Conservation (phyloP, 2,888 invertebrate species). For the Morinoia aosen region DNA sequence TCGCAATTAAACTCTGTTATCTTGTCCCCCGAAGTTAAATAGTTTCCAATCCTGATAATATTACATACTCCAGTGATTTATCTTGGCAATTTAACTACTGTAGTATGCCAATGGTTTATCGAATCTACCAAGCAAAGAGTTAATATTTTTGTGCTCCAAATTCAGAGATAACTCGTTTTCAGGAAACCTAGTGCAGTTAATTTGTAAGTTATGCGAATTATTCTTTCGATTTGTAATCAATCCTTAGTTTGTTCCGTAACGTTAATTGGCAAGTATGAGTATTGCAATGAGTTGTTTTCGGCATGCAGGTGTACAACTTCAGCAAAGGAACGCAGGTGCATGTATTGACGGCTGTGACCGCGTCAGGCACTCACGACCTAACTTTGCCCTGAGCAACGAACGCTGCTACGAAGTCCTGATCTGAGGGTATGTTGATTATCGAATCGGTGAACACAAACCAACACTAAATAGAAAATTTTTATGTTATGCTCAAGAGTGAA, state of each 20-base stretch:
- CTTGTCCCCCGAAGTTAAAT: too few species aligned
- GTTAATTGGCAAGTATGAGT: not conserved
- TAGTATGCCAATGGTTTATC: too few species aligned
- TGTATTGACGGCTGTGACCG: conserved; percentile 77
- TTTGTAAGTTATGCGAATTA: not conserved
- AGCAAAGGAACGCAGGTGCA: conserved; percentile 93
- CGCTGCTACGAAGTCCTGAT: not conserved
- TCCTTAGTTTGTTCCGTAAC: too few species aligned
- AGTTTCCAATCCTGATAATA: too few species aligned
- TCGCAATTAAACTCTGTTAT: too few species aligned
- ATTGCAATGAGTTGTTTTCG: not conserved
- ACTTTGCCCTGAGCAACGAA: conserved; percentile 25
- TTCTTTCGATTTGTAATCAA: not conserved
- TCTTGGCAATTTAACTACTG: too few species aligned
- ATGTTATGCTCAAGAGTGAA: not conserved
- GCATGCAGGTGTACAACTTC: conserved; percentile 82
- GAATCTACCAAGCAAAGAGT: too few species aligned
- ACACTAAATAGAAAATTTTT: not conserved
- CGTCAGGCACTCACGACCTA: conserved; percentile 3
- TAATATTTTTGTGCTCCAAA: too few species aligned
- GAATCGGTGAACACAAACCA: not conserved
- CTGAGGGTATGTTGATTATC: not conserved
- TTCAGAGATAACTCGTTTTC: too few species aligned
- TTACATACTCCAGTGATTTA: too few species aligned
- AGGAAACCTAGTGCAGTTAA: too few species aligned